These are phyloP conservation scores for Brachystomella parvula DNA, from an alignment of 1,140 invertebrate genomes.

Conservation along the genomic window DNA sequence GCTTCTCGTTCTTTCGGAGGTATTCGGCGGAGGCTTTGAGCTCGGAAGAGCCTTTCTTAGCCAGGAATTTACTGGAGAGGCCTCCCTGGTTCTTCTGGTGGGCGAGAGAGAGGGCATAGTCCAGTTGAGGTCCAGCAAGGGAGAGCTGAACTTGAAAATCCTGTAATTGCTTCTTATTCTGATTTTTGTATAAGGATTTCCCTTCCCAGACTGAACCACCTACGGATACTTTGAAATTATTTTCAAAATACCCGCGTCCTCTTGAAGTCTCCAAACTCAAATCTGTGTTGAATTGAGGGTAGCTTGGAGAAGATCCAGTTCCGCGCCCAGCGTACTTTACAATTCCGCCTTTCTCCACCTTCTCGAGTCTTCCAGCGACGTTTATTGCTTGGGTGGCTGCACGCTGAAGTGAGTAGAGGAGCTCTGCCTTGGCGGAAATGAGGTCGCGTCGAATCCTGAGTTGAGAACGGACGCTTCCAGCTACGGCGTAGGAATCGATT, in stretches of 20 bases:
- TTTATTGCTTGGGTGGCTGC: conserved; percentile 36
- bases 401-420: conserved; percentile 39
- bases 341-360: conserved; percentile 34
- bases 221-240: conserved; percentile 29
- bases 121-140: conserved; percentile 27
- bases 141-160: conserved; percentile 32
- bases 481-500: conserved; percentile 38
- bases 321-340: conserved; percentile 28
- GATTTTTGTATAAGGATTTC: conserved; percentile 32
- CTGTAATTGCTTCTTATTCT: conserved; percentile 19
- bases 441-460: conserved; percentile 31
- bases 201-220: conserved; percentile 36
- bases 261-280: conserved; percentile 38
- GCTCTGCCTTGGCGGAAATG: conserved; percentile 34
- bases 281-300: conserved; percentile 38
- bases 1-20: conserved; percentile 1
- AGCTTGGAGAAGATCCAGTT: conserved; percentile 30
- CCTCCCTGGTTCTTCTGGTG: conserved; percentile 16
- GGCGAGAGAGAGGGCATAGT: conserved; percentile 32
- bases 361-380: conserved; percentile 36
- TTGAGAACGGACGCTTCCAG: conserved; percentile 37
- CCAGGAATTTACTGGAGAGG: conserved; percentile 20
- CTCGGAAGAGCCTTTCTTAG: conserved; percentile 10
- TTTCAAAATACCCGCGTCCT: conserved; percentile 39
- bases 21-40: conserved; percentile 25